These are phyloP conservation scores for Ptiloglossa arizonensis DNA, from an alignment of 1,140 invertebrate genomes.

Conservation along the genomic window DNA sequence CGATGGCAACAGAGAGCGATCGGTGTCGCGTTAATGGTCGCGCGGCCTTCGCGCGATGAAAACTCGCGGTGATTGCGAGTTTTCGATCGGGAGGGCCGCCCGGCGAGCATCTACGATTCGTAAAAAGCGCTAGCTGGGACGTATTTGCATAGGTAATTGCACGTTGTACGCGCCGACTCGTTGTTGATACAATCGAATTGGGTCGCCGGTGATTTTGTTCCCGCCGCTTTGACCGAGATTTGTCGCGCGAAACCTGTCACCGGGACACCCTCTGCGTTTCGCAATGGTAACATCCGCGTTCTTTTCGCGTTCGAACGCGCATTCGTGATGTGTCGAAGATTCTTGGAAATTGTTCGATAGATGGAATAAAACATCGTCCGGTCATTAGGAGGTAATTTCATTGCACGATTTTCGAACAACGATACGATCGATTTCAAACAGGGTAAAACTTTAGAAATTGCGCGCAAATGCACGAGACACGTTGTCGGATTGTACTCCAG, in stretches of 20 bases:
- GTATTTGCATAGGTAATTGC: conserved; percentile 68
- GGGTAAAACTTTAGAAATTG: too few species aligned
- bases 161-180: conserved; percentile 50
- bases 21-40: conserved; percentile 27
- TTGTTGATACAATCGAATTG: conserved; percentile 61
- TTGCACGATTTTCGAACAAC: too few species aligned
- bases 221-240: conserved; percentile 57
- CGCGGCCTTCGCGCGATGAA: conserved; percentile 44
- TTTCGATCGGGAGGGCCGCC: conserved; percentile 39
- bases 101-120: conserved; percentile 40
- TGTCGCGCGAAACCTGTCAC: not conserved
- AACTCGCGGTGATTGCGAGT: conserved; percentile 24
- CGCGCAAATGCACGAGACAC: too few species aligned
- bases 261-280: not conserved
- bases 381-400: too few species aligned
- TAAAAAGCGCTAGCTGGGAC: conserved; percentile 50
- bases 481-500: too few species aligned
- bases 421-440: too few species aligned
- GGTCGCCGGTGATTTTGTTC: conserved; percentile 62
- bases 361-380: too few species aligned
- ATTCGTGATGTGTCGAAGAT: too few species aligned
- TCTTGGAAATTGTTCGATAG: too few species aligned
- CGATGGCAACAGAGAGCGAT: not conserved
- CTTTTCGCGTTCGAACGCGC: not conserved
- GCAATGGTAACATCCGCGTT: not conserved